A percentile compares a stretch with the other conserved stretches of the same genome.
Conservation (phyloP, 2,797 vertebrate genomes). For the Danio choprae region DNA sequence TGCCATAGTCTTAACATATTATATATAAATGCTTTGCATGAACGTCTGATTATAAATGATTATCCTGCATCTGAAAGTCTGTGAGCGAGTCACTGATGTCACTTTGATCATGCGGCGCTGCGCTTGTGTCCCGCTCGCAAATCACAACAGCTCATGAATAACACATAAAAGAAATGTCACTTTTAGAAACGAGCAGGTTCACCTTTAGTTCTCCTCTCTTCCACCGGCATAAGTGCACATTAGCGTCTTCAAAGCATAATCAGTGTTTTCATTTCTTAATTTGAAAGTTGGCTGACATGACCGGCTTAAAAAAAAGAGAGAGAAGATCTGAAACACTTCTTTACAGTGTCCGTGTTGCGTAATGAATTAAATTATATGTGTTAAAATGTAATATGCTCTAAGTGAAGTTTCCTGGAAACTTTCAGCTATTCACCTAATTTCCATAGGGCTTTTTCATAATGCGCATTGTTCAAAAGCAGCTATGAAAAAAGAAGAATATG, state of each 20-base stretch:
- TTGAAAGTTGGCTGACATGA: constrained; percentile 28
- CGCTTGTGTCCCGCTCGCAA: neutral
- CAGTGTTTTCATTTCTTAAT: constrained; percentile 5
- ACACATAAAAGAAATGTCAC: constrained; percentile 32
- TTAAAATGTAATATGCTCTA: neutral
- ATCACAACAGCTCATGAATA: constrained; percentile 35
- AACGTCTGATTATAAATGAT: constrained; percentile 19
- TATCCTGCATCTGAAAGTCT: constrained; percentile 12
- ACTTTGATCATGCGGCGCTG: constrained; percentile 8
- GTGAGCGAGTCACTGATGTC: constrained; percentile 12
- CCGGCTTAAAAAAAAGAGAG: neutral
- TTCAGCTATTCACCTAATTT: neutral
- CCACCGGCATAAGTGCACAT: constrained; percentile 10
- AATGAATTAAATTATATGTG: constrained; percentile 1
- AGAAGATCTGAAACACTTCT: neutral
- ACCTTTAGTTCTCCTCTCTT: constrained; percentile 12
- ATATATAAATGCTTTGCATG: constrained; percentile 18
- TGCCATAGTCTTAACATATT: constrained; percentile 16
- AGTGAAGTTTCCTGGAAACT: neutral
- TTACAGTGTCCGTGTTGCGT: constrained; percentile 2
- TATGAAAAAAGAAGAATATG: neutral
- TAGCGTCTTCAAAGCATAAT: constrained; percentile 17
- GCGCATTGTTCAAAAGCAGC: neutral
- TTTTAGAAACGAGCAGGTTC: neutral
- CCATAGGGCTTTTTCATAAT: neutral